phyloP scores from a whole-genome alignment of 2,888 invertebrate species.

The Drosophila eohydei region DNA sequence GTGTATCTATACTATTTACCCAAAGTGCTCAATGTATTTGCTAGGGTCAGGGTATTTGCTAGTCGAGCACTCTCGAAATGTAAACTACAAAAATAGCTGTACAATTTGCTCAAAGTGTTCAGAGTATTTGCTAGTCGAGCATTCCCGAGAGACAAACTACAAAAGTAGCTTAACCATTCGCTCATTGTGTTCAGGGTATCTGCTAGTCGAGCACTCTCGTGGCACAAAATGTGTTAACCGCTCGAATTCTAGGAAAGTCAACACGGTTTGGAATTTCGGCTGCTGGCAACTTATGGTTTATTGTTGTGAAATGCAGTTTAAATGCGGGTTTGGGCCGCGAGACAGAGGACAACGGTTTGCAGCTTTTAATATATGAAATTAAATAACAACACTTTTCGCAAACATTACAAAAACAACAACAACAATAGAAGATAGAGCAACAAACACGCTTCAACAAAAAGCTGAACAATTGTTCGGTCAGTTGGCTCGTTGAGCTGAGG shows the following conservation, averaged over 20 bases:
- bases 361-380: conserved; percentile 10
- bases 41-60: neutral
- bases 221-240: neutral
- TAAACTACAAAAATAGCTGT: neutral
- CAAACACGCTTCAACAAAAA: conserved; percentile 2
- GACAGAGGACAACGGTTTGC: neutral
- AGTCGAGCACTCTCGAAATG: neutral
- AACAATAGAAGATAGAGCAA: neutral
- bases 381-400: conserved; percentile 25
- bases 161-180: neutral
- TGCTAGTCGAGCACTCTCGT: neutral
- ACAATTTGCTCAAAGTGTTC: no score
- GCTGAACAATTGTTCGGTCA: conserved; percentile 12
- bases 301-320: conserved; percentile 36
- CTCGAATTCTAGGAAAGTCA: neutral
- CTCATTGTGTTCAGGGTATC: neutral
- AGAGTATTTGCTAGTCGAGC: neutral
- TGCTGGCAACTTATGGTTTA: conserved; percentile 32
- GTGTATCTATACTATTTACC: neutral
- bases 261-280: neutral
- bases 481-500: conserved; percentile 5
- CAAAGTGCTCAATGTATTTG: neutral
- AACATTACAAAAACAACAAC: neutral
- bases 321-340: neutral
- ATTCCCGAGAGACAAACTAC: neutral